Base-by-base conservation (phyloP, 1,140 invertebrate species). In the Drosophila kikkawai region DNA sequence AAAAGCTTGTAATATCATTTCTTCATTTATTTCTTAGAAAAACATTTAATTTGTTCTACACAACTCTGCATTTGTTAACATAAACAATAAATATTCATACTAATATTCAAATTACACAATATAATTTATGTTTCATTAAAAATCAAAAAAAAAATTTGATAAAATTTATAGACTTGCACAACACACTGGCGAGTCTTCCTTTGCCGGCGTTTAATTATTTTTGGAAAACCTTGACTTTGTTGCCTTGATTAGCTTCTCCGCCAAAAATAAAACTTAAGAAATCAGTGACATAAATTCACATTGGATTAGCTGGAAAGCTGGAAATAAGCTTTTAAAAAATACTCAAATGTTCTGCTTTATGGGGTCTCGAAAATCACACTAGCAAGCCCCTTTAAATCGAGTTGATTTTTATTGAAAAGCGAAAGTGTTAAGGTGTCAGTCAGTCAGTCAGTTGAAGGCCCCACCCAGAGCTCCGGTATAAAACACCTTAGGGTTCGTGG, bases 361-460 rank as follows among this genome's bases (percentile, higher is more conserved):
- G 13, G 41, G 1, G 15, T 8, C 19, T 37, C 5, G 9, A 71
- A 60, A 61, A 60, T 48, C 51, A 13, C 17, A 22, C 34, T 15
- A 15, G 47, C 26, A 70, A 71, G 29, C 63, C 47, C 22, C 37
- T 29, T 37, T 44, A 41, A 41, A 51, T 50, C 39, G 32, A 51
- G 17, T 29, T 55, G 17, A 17, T 15, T 70, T 70, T 73, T 61
- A 60, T 74, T 61, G 61, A 82, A 81, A 84, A 85, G 61, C 82
- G 82, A 85, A 85, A 85, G 82, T 84, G 57, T 78, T 60, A 58
- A 68, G 56, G 48, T 59, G 26, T 60, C 26, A 44, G 37, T 32
- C 39, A 44, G 37, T 32, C 39, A 42, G 50, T 34, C 51, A 3
- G 19, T 0, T 6, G 13, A 22, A 39, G 36, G 48, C n/a, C 34